Base-by-base conservation (phyloP, 2,888 invertebrate species). In the Ophioninae sp. region DNA sequence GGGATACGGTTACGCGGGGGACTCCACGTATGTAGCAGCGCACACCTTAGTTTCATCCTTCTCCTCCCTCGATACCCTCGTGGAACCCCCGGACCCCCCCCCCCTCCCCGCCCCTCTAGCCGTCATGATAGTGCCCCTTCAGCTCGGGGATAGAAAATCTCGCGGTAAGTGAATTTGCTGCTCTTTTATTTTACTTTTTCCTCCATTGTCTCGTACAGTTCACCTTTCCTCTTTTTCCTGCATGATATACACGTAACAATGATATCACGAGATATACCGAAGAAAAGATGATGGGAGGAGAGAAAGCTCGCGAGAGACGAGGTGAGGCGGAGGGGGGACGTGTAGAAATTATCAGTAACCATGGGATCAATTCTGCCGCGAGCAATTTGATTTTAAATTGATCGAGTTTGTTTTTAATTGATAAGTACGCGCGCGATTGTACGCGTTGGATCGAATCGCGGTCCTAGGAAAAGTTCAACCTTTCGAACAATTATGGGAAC, bases 1-100 rank as follows among this genome's bases (percentile, higher is more conserved):
- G 87, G 83, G 84, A 84, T 78, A 83, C 39, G 81, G 68, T 84
- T 83, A 82, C 84, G 80, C 87, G 84, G 87, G 85, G 87, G 85
- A 72, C 84, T 74, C 72, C 79, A 74, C 82, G 78, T 85, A 80
- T 50, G 65, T 61, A 23, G 6, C 39, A 37, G 37, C 37, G 17
- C 37, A 13, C 73, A 73, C 81, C 67, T 67, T 69, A 44, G 50
- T 50, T 50, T 17, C 68, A 69, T 61, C 67, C 50, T 78, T 73
- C 67, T 74, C 56, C 21, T 79, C 61, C 23, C 44, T 82, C 69
- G 83, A 68, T 81, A 79, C 62, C 68, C 65, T 61, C 50, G 13
- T 41, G 2, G 1, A 30, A 2, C 30, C 30, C 20, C 57, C n/a
- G n/a, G n/a, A n/a, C n/a, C n/a, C 21, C 39, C 20, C 72, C 61